Evolutionary conservation across 2,113 vertebrate species (phyloP).

Genomic region (Balaenoptera acutorostrata): DNA sequence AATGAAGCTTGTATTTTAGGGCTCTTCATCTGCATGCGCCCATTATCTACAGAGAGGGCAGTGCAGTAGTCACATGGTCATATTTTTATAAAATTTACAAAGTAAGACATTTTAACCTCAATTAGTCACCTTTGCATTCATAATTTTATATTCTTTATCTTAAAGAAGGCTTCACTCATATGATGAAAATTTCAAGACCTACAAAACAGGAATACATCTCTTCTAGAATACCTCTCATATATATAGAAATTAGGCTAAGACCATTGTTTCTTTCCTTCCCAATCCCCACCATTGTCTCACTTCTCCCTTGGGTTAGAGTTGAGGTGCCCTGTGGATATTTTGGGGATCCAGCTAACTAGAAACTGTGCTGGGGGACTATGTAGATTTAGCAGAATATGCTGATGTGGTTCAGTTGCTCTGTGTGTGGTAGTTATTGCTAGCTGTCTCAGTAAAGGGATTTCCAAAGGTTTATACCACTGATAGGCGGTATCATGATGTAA

Average conservation of each 20-base stretch:
- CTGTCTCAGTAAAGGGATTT: not conserved
- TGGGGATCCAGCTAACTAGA: not conserved
- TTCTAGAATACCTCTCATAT: not conserved
- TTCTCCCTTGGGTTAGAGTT: not conserved
- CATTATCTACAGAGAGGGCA: not conserved
- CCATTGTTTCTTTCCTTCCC: not conserved
- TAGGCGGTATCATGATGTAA: not conserved
- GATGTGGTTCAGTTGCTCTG: not conserved
- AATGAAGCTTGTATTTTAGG: not conserved
- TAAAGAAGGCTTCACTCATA: not conserved
- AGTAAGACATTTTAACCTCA: not conserved
- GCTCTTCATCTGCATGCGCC: not conserved
- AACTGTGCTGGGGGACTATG: too few species aligned
- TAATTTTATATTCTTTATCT: not conserved
- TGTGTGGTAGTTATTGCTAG: not conserved
- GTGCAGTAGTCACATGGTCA: not conserved
- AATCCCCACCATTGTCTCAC: not conserved
- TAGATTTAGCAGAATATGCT: not conserved
- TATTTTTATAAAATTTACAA: not conserved
- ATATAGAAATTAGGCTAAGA: not conserved
- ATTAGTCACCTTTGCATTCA: not conserved
- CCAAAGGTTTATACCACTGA: not conserved
- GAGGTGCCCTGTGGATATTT: not conserved
- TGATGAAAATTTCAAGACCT: not conserved
- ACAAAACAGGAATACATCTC: not conserved